Conservation (phyloP, 1,140 invertebrate species). For the Aradophagus sp. region DNA sequence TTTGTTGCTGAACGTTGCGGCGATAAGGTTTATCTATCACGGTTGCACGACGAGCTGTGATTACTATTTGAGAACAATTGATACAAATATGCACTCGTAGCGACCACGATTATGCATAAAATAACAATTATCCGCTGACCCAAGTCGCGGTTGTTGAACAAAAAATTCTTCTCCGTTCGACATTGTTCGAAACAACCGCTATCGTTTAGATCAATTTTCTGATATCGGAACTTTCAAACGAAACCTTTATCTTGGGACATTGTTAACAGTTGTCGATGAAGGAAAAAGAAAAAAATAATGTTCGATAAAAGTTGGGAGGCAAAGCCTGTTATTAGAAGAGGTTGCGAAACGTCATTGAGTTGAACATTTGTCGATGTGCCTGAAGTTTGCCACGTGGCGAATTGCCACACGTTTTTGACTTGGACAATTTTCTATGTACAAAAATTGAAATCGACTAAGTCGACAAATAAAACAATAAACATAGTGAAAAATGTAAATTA, state of each 20-base stretch:
- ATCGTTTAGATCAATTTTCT: conserved; percentile 43
- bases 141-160: conserved; percentile 8
- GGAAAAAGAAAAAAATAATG: no score
- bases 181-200: conserved; percentile 38
- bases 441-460: no score
- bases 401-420: no score
- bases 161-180: conserved; percentile 27
- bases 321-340: no score
- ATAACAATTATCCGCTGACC: conserved; percentile 43
- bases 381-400: no score
- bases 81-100: conserved; percentile 44
- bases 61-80: conserved; percentile 46
- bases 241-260: conserved; percentile 20
- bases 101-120: conserved; percentile 44
- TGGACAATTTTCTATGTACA: no score
- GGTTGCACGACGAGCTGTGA: conserved; percentile 29
- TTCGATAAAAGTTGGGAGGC: background rate
- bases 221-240: conserved; percentile 39
- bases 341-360: no score
- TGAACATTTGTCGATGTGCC: no score
- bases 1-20: conserved; percentile 40
- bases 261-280: conserved; percentile 6
- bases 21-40: conserved; percentile 25
- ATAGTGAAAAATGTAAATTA: no score
- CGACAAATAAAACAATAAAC: no score